Evolutionary conservation across 2,797 vertebrate genomes (phyloP).

Genomic region (Thaleichthys pacificus): DNA sequence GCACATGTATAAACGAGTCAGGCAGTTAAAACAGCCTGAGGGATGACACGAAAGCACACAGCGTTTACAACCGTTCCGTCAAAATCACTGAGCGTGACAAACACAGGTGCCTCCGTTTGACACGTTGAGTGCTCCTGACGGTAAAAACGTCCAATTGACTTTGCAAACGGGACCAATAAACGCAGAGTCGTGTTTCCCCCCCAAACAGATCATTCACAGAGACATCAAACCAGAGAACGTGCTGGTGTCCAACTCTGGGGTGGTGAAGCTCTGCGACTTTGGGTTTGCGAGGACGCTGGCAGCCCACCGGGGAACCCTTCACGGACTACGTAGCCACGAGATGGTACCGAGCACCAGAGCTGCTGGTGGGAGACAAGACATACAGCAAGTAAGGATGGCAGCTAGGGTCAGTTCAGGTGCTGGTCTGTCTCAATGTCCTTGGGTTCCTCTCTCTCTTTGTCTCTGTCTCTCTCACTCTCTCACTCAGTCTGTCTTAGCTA

Average conservation of each 20-base stretch:
- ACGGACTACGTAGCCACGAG: constrained; percentile 63
- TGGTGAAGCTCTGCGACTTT: constrained; percentile 69
- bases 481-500: neutral
- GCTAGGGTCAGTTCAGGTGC: no score
- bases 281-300: constrained; percentile 63
- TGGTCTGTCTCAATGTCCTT: no score
- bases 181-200: constrained; percentile 6
- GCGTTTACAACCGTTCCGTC: no score
- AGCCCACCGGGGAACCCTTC: constrained; percentile 58
- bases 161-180: no score
- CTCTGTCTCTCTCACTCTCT: neutral
- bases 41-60: no score
- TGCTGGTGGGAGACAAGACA: constrained; percentile 60
- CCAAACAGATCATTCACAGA: constrained; percentile 60
- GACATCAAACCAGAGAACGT: constrained; percentile 71
- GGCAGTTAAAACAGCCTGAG: no score
- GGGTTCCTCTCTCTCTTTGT: neutral
- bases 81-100: no score
- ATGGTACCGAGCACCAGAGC: constrained; percentile 63
- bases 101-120: no score
- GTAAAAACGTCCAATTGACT: no score
- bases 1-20: no score
- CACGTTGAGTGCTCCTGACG: no score
- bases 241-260: constrained; percentile 62
- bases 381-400: constrained; percentile 49